Base-by-base conservation (phyloP, 2,888 invertebrate genomes). In the Stomorhina lunata region DNA sequence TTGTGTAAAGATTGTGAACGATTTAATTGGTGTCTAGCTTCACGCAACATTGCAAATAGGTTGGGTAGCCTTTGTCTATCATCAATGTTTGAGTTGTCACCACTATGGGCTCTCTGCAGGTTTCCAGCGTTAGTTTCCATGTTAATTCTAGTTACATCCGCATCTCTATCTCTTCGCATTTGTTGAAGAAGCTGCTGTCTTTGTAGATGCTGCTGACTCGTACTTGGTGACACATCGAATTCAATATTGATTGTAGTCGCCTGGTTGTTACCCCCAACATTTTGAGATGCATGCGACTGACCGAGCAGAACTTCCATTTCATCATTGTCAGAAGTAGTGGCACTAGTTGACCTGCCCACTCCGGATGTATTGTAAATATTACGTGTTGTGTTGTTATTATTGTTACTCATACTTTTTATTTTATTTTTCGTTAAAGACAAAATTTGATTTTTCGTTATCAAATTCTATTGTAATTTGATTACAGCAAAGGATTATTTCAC, bases 21-120 rank as follows among this genome's bases (percentile, higher is more conserved):
- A 40, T 75, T 68, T 1, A 86, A 79, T 50, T 87, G 86, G 57
- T 66, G 83, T 20, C 86, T 81, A 20, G 85, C 86, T 68, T 84
- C 86, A 29, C 85, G 78, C 10, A 86, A 78, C 83, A 86, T 83
- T 32, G 85, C 85, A 7, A 90, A 69, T 20, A 89, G 84, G 72
- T 87, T 88, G 34, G 85, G 66, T 32, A 83, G 61, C 6, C 85
- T 75, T 43, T 82, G 82, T n/a, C 82, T 69, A 6, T 82, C 79
- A 37, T 82, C 79, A 55, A 66, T 34, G 37, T 76, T 66, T 12
- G 57, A 1, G 29, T 65, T 69, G 5, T 69, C 66, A n/a, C 1
- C 43, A n/a, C 20, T 37, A 12, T 43, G 59, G 20, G 2, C 4
- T 50, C 15, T 34, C n/a, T 34, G 37, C 17, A 15, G 6, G 50